Evolutionary conservation across 2,888 invertebrate species (phyloP).

Genomic region (Malacosoma neustria): DNA sequence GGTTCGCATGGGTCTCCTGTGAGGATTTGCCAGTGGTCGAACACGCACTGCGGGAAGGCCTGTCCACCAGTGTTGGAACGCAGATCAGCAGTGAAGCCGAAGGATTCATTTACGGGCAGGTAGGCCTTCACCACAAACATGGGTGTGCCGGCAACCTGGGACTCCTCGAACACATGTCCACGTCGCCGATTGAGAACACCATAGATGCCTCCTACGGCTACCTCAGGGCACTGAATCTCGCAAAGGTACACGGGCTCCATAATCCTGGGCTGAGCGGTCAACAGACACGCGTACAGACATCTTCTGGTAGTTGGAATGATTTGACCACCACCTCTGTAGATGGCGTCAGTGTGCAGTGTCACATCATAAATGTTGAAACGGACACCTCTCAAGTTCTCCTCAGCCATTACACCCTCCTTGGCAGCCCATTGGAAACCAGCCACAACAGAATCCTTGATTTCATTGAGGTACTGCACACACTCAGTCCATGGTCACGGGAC

Average conservation of each 20-base stretch:
- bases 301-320: conserved; percentile 99
- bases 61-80: conserved; percentile 98
- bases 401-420: conserved; percentile 98
- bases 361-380: conserved; percentile 98
- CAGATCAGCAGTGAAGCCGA: conserved; percentile 99
- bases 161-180: conserved; percentile 98
- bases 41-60: conserved; percentile 99
- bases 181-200: conserved; percentile 97
- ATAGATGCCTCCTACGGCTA: conserved; percentile 98
- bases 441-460: conserved; percentile 99
- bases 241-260: conserved; percentile 99
- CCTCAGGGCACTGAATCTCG: conserved; percentile 98
- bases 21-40: conserved; percentile 99
- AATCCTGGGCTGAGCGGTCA: conserved; percentile 94
- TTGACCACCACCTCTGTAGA: conserved; percentile 99
- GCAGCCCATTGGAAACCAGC: conserved; percentile 99
- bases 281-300: conserved; percentile 95
- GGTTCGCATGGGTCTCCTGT: conserved; percentile 95
- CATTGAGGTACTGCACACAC: conserved; percentile 99
- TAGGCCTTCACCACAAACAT: conserved; percentile 99
- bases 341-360: conserved; percentile 99
- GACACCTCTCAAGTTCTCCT: conserved; percentile 95
- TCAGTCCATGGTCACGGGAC: no score
- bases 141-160: conserved; percentile 95
- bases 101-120: conserved; percentile 99